These are phyloP conservation scores for Drosophila subobscura DNA, from an alignment of 1,140 invertebrate species.

Conservation along the genomic window DNA sequence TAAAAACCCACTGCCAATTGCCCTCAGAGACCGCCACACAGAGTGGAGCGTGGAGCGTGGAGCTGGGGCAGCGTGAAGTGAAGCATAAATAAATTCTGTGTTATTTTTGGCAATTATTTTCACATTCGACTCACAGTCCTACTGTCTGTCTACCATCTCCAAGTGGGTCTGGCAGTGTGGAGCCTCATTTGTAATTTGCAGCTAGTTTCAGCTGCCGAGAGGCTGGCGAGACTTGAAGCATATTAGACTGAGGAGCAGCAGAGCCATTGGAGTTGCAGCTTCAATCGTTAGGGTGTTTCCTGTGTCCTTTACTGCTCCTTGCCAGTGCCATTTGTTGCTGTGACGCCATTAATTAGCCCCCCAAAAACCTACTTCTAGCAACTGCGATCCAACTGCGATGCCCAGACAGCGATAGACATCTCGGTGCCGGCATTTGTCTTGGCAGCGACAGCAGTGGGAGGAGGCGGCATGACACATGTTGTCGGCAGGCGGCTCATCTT, in stretches of 20 bases:
- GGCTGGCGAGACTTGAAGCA: not conserved
- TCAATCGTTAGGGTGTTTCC: constrained; percentile 5
- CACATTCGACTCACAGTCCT: constrained; percentile 69
- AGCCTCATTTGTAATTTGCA: constrained; percentile 80
- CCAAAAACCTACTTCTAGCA: constrained; percentile 14
- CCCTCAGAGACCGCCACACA: not conserved
- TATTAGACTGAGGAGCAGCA: constrained; percentile 4
- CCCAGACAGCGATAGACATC: constrained; percentile 69
- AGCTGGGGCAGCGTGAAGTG: constrained; percentile 34
- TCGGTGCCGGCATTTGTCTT: constrained; percentile 77
- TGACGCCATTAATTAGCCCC: constrained; percentile 73
- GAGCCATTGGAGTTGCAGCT: not conserved
- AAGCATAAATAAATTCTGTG: constrained; percentile 77
- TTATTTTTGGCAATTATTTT: constrained; percentile 82
- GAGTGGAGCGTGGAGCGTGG: not conserved
- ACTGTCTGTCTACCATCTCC: constrained; percentile 10
- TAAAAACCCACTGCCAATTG: constrained; percentile 70
- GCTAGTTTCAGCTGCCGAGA: constrained; percentile 27
- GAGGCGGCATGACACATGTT: constrained; percentile 69
- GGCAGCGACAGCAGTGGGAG: constrained; percentile 6
- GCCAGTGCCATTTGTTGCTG: constrained; percentile 28
- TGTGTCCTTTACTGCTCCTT: not conserved
- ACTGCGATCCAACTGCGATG: constrained; percentile 14
- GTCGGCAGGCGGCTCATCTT: constrained; percentile 72
- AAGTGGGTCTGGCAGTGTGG: constrained; percentile 25